These are phyloP conservation scores for Scaptomyza graminum DNA, from an alignment of 1,140 invertebrate species.

Conservation along the genomic window DNA sequence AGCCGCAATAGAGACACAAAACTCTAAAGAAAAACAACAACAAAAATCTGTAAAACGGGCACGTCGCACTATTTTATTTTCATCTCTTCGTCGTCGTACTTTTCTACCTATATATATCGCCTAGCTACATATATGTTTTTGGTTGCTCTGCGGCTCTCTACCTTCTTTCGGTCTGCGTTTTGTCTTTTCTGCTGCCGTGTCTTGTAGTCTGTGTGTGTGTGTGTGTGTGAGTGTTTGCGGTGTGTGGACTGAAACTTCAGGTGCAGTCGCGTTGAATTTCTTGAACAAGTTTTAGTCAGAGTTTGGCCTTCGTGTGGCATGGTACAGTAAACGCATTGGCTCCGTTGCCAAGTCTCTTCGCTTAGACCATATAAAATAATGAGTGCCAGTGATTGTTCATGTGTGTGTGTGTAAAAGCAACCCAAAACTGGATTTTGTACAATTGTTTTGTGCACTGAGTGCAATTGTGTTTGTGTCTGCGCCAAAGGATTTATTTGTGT, in stretches of 20 bases:
- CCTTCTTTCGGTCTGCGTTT: conserved; percentile 62
- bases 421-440: conserved; percentile 52
- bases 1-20: conserved; percentile 20
- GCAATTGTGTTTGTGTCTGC: conserved; percentile 18
- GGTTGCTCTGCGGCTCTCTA: conserved; percentile 54
- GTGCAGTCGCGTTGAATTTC: conserved; percentile 75
- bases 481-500: conserved; percentile 46
- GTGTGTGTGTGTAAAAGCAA: conserved; percentile 12
- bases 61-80: conserved; percentile 74
- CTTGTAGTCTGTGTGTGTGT: conserved; percentile 55
- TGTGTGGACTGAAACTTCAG: conserved; percentile 71
- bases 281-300: conserved; percentile 83
- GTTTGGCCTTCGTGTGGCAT: conserved; percentile 83
- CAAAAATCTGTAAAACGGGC: conserved; percentile 79
- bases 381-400: conserved; percentile 38
- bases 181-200: conserved; percentile 74
- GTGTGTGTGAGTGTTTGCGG: conserved; percentile 34
- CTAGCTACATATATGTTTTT: conserved; percentile 23
- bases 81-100: conserved; percentile 55
- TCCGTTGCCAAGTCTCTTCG: conserved; percentile 38
- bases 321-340: conserved; percentile 78
- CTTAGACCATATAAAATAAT: conserved; percentile 43
- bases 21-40: background rate
- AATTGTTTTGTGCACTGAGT: conserved; percentile 44
- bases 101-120: conserved; percentile 68